phyloP scores from a whole-genome alignment of 1,140 invertebrate genomes.

The Augochlora pura region DNA sequence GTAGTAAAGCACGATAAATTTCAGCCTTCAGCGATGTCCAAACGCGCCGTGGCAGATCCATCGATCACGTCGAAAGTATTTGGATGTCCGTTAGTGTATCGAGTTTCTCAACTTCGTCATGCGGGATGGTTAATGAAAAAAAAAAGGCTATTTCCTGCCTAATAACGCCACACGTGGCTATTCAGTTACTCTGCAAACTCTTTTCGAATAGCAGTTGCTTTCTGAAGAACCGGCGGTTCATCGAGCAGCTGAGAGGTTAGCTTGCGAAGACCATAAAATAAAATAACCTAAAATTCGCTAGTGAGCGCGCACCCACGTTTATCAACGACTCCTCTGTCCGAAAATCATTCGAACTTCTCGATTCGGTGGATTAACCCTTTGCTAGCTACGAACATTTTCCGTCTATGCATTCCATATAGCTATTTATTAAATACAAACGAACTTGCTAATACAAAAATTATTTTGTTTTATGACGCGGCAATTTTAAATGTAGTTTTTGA shows the following conservation, averaged over 20 bases:
- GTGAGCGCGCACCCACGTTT: no score
- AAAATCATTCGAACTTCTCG: no score
- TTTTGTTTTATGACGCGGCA: no score
- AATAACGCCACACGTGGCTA: constrained; percentile 52
- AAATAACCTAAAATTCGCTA: no score
- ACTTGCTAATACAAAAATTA: no score
- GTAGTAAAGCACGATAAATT: not conserved
- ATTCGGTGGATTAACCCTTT: no score
- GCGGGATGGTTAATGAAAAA: constrained; percentile 29
- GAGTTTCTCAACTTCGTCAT: constrained; percentile 42
- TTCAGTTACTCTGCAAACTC: constrained; percentile 54
- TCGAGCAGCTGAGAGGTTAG: constrained; percentile 25
- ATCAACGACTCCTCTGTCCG: no score
- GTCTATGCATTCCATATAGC: no score
- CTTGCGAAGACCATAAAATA: not conserved
- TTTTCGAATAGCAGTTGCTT: constrained; percentile 28
- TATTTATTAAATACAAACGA: no score
- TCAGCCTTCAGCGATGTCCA: not conserved
- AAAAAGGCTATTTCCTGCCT: constrained; percentile 50
- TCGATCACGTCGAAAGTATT: constrained; percentile 32
- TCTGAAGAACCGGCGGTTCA: constrained; percentile 5
- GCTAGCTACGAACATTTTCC: no score
- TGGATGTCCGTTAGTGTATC: constrained; percentile 50
- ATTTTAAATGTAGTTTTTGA: no score
- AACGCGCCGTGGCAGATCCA: not conserved